phyloP scores from a whole-genome alignment of 2,888 invertebrate species.

The Pristionchus japonicus region DNA sequence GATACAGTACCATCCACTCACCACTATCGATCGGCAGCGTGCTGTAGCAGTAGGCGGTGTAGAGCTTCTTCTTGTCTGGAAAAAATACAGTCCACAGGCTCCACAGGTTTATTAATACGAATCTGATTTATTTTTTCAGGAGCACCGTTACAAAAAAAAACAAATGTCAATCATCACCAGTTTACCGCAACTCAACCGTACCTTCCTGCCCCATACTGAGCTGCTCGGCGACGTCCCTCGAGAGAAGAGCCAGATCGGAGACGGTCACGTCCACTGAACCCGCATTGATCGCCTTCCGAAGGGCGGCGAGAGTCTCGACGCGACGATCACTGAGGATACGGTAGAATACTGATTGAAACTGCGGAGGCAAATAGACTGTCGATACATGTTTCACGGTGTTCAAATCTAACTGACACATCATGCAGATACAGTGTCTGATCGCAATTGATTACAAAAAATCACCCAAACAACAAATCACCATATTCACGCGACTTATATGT shows the following conservation, averaged over 20 bases:
- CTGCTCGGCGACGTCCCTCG: conserved; percentile 57
- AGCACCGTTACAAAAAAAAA: neutral
- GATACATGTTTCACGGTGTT: neutral
- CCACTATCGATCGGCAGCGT: conserved; percentile 58
- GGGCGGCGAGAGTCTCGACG: conserved; percentile 11
- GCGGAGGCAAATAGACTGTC: too few species aligned
- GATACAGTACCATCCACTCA: conserved; percentile 39
- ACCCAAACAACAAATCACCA: neutral
- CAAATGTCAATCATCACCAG: neutral
- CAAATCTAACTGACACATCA: neutral
- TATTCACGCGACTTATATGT: too few species aligned
- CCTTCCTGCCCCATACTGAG: conserved; percentile 70
- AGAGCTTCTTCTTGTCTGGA: conserved; percentile 70
- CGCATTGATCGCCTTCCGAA: conserved; percentile 37
- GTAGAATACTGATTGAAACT: too few species aligned
- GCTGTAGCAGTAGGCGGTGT: conserved; percentile 71
- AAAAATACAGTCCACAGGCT: too few species aligned
- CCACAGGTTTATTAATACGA: too few species aligned
- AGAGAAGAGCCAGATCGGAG: conserved; percentile 49
- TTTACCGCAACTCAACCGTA: too few species aligned
- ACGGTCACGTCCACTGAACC: conserved; percentile 1
- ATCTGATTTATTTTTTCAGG: neutral
- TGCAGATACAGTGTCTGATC: too few species aligned
- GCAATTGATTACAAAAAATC: too few species aligned
- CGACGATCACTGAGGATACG: neutral